These are phyloP conservation scores for Syngnathus floridae DNA, from an alignment of 2,113 vertebrate species.

Conservation along the genomic window DNA sequence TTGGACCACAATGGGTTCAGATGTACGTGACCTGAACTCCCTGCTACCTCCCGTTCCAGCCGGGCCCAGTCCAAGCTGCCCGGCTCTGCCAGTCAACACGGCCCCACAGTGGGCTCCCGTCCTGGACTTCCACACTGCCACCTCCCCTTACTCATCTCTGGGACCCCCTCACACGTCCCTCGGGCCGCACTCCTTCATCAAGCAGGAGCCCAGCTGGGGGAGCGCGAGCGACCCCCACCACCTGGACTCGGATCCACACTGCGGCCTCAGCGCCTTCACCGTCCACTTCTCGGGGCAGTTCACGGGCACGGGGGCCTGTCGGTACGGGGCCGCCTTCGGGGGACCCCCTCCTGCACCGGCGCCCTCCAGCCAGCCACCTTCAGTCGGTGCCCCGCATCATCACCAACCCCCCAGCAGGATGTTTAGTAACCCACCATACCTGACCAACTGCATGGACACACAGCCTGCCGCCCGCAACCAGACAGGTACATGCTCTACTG, in stretches of 20 bases:
- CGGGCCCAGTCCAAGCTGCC: slow-evolving; percentile 77
- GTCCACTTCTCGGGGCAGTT: slow-evolving; percentile 97
- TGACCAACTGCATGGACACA: slow-evolving; percentile 90
- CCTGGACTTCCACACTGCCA: slow-evolving; percentile 87
- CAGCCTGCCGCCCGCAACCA: slow-evolving; percentile 84
- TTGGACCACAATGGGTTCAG: slow-evolving; percentile 79
- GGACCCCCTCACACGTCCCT: slow-evolving; percentile 79
- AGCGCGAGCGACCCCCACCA: slow-evolving; percentile 81
- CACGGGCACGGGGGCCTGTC: slow-evolving; percentile 90
- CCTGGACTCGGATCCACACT: slow-evolving; percentile 84
- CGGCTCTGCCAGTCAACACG: slow-evolving; percentile 81
- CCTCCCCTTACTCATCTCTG: slow-evolving; percentile 81
- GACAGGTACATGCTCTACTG: slow-evolving; percentile 66
- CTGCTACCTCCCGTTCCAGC: slow-evolving; percentile 79
- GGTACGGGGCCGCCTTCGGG: slow-evolving; percentile 86
- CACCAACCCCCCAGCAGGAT: slow-evolving; percentile 76
- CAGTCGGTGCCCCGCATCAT: slow-evolving; percentile 54
- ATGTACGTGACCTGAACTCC: slow-evolving; percentile 88
- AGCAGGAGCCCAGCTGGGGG: slow-evolving; percentile 95
- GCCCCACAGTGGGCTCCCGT: slow-evolving; percentile 91
- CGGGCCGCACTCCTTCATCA: slow-evolving; percentile 90
- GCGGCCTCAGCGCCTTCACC: slow-evolving; percentile 90
- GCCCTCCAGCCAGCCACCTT: slow-evolving; percentile 34
- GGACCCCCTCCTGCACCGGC: slow-evolving; percentile 58
- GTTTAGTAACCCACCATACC: slow-evolving; percentile 87